Base-by-base conservation (phyloP, 2,888 invertebrate genomes). In the Ditula angustiorana region DNA sequence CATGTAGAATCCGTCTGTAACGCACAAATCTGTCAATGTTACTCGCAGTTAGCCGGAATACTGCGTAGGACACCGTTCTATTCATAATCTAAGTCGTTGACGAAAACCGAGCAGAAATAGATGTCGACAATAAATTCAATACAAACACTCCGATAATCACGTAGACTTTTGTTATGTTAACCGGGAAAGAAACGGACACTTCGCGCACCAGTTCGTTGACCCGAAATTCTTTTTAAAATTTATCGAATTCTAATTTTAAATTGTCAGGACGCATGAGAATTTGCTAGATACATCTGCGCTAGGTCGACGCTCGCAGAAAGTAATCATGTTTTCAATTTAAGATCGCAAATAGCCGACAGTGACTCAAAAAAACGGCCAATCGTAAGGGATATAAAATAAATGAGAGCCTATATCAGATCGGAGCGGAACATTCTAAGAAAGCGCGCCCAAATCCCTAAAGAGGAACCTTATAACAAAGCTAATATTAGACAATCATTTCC, bases 401-500 rank as follows among this genome's bases (percentile, higher is more conserved):
- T 53, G 52, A 53, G 58, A 23, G 37, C 58, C 35, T 59, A 47
- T 59, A 64, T 62, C 66, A 59, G 47, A 53, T 58, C 53, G 56
- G 61, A 67, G 47, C 61, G 61, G 65, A 72, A 70, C 77, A 77
- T 73, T 77, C 76, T 75, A 77, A 83, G 81, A 81, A 82, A 80
- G 78, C 80, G 72, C 77, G 72, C 74, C 75, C 67, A 74, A 80
- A 77, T 91, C 89, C 88, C 90, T 79, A 82, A 83, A 89, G 89
- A 88, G 87, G 83, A 86, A 88, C 90, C 90, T 86, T 90, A 89
- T 87, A 90, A 91, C 90, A 90, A 88, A 90, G 92, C 92, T 91
- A 90, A 91, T 91, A 91, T 92, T 91, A 91, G 92, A 90, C 90
- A 91, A 92, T 91, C 91, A 92, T 92, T 92, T 92, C 92, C 90